These are phyloP conservation scores for Prionace glauca DNA, from an alignment of 2,797 vertebrate species.

Conservation along the genomic window DNA sequence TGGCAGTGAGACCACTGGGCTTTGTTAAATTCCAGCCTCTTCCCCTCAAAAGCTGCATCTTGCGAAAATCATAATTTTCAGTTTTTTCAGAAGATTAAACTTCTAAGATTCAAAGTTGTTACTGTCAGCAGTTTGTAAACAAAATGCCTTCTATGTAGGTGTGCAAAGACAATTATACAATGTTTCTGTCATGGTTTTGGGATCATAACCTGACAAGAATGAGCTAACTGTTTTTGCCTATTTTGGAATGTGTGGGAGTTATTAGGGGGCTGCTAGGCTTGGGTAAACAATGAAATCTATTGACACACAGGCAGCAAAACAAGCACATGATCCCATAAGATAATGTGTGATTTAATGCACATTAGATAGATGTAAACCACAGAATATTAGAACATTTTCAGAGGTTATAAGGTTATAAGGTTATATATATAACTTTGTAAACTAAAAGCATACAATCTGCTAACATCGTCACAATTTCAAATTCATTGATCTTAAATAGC, in stretches of 20 bases:
- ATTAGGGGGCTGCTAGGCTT: not conserved
- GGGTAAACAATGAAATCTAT: not conserved
- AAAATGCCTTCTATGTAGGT: not conserved
- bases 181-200: not conserved
- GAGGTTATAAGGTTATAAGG: too few species aligned
- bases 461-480: not conserved
- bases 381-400: not conserved
- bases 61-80: not conserved
- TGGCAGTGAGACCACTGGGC: too few species aligned
- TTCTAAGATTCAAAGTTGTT: too few species aligned
- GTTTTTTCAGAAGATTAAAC: not conserved
- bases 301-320: not conserved
- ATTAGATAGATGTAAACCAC: not conserved
- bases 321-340: not conserved
- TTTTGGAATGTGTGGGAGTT: not conserved
- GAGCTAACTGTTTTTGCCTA: not conserved
- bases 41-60: not conserved
- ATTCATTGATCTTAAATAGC: not conserved
- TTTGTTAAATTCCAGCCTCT: not conserved
- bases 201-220: not conserved
- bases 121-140: not conserved
- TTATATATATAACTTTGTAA: too few species aligned
- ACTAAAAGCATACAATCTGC: not conserved
- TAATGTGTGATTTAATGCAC: not conserved
- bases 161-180: not conserved